A percentile compares a stretch with the other conserved stretches of the same genome.
phyloP scores from a whole-genome alignment of 1,140 invertebrate genomes.

The Nephila pilipes region DNA sequence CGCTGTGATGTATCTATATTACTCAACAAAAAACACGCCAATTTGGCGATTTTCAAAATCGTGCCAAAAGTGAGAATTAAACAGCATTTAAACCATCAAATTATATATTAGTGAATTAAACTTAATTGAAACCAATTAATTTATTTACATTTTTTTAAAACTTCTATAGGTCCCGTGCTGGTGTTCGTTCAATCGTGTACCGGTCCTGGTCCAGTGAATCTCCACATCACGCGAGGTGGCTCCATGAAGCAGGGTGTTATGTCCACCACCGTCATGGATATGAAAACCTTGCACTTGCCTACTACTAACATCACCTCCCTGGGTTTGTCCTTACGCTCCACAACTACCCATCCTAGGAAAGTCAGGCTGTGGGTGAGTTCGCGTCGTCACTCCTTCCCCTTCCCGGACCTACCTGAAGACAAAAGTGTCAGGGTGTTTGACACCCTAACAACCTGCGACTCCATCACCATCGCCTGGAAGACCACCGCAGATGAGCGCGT shows the following conservation, averaged over 20 bases:
- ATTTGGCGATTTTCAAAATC: no score
- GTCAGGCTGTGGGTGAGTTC: slow-evolving; percentile 76
- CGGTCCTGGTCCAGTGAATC: slow-evolving; percentile 76
- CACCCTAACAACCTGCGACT: slow-evolving; percentile 79
- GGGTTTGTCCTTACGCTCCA: slow-evolving; percentile 77
- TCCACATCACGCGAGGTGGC: slow-evolving; percentile 73
- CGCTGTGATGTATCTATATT: no score
- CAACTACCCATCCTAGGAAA: slow-evolving; percentile 64
- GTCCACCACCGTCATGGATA: slow-evolving; percentile 73
- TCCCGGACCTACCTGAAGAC: slow-evolving; percentile 79
- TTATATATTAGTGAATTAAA: no score
- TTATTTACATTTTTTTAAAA: neutral
- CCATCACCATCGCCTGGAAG: slow-evolving; percentile 80
- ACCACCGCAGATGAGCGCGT: slow-evolving; percentile 79
- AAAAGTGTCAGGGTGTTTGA: slow-evolving; percentile 78
- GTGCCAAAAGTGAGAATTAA: no score
- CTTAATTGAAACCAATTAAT: no score
- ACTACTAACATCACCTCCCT: neutral
- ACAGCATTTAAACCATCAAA: no score
- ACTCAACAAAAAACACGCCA: no score
- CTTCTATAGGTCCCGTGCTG: slow-evolving; percentile 38
- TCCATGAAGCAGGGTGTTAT: slow-evolving; percentile 72
- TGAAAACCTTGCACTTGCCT: slow-evolving; percentile 78
- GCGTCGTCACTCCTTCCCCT: slow-evolving; percentile 75
- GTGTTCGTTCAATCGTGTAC: slow-evolving; percentile 76